A percentile compares a stretch with the other conserved stretches of the same genome.
These are phyloP conservation scores for Heliconius hewitsoni DNA, from an alignment of 1,140 invertebrate species.

Conservation along the genomic window DNA sequence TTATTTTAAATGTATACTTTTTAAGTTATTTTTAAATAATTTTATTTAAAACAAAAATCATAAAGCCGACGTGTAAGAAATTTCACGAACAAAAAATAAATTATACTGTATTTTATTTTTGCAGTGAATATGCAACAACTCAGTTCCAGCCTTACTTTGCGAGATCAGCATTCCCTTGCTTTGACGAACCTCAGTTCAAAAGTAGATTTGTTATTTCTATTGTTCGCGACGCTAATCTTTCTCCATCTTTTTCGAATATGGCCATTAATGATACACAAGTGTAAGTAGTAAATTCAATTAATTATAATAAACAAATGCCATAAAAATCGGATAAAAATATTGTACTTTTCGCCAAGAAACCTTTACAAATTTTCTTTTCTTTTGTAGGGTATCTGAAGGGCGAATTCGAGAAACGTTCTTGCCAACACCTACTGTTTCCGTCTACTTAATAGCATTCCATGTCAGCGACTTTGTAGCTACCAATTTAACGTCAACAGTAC, in stretches of 20 bases:
- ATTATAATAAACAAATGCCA: not conserved
- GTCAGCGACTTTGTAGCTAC: conserved; percentile 87
- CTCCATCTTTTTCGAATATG: conserved; percentile 72
- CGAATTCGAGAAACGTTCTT: conserved; percentile 65
- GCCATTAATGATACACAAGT: conserved; percentile 48
- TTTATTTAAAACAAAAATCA: no score
- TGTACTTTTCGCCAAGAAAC: not conserved
- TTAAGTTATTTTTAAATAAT: no score
- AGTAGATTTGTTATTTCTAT: conserved; percentile 85
- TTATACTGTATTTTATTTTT: conserved; percentile 33
- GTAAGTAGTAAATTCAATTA: conserved; percentile 48
- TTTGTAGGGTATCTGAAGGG: conserved; percentile 43
- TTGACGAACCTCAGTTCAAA: conserved; percentile 94
- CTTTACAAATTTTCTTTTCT: not conserved
- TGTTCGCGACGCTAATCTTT: conserved; percentile 54
- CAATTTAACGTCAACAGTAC: conserved; percentile 40
- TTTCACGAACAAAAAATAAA: not conserved
- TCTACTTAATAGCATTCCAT: conserved; percentile 92
- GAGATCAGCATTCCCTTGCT: conserved; percentile 92
- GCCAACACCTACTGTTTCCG: conserved; percentile 89
- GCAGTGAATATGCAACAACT: conserved; percentile 85
- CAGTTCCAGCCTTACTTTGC: conserved; percentile 92
- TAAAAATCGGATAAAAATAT: not conserved
- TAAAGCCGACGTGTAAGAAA: no score
- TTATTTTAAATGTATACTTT: no score